A percentile compares a stretch with the other conserved stretches of the same genome.
Conservation (phyloP, 2,113 vertebrate genomes). For the Pelusios castaneus region DNA sequence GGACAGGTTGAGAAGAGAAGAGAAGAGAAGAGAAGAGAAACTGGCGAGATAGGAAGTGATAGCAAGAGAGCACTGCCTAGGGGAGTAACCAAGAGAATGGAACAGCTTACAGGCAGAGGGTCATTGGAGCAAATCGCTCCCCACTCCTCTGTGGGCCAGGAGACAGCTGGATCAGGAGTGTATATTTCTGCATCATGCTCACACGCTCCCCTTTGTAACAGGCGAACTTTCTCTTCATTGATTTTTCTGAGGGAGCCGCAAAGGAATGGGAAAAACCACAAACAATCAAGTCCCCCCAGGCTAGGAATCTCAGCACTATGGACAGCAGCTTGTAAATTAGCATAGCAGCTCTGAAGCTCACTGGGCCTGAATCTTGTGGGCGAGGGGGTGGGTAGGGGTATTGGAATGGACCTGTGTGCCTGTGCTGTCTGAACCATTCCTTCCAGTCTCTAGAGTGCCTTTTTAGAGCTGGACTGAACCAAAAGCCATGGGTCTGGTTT, state of each 20-base stretch:
- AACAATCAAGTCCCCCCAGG: background rate
- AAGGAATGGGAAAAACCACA: background rate
- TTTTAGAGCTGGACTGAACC: background rate
- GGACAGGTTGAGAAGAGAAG: constrained; percentile 17
- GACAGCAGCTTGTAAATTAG: background rate
- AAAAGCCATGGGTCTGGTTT: background rate
- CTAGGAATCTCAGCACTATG: background rate
- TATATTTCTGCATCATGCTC: background rate
- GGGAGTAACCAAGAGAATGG: background rate
- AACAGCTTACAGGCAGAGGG: constrained; percentile 38
- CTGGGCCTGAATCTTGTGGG: background rate
- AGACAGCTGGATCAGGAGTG: background rate
- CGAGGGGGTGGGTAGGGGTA: background rate
- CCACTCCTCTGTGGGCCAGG: background rate
- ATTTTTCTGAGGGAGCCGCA: background rate
- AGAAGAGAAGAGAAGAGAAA: background rate
- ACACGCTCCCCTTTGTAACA: background rate
- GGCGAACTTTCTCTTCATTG: background rate
- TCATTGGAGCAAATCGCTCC: background rate
- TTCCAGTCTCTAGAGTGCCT: background rate
- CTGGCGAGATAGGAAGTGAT: background rate
- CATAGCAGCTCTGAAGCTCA: background rate
- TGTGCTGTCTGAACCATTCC: background rate
- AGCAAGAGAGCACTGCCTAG: constrained; percentile 14
- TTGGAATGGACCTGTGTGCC: background rate